Percentiles rank a stretch among this genome's conserved stretches.
These are phyloP conservation scores for Candoia aspera DNA, from an alignment of 2,113 vertebrate species.

Conservation along the genomic window DNA sequence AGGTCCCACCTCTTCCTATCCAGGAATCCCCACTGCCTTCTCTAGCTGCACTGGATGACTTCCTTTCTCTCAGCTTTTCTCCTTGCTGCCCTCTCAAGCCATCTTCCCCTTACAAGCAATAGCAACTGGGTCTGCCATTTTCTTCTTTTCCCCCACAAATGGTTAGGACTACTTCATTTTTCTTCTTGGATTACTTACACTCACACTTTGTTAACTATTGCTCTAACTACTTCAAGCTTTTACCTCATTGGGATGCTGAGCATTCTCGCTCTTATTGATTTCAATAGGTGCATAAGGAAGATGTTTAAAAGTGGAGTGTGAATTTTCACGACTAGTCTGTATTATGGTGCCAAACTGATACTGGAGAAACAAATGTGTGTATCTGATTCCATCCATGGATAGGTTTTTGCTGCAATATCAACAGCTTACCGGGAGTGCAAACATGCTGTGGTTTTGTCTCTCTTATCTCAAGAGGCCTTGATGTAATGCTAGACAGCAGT, in stretches of 20 bases:
- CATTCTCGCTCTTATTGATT: neutral
- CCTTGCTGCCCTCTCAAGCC: neutral
- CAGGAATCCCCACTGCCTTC: neutral
- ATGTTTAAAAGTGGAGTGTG: neutral
- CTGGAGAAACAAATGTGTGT: neutral
- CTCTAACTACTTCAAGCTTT: constrained; percentile 8
- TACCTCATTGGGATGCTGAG: neutral
- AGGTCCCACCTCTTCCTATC: too few relatives aligned
- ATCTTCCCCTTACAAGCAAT: neutral
- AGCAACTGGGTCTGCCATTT: neutral
- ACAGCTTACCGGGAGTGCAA: neutral
- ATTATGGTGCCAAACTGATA: neutral
- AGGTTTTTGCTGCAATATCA: neutral
- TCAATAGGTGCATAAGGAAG: neutral
- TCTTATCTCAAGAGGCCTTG: neutral
- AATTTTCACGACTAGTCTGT: neutral
- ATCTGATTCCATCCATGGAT: neutral
- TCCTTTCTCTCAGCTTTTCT: neutral
- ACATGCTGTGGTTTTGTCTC: neutral
- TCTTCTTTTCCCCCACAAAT: neutral
- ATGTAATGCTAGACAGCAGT: neutral
- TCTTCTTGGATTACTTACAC: constrained; percentile 33
- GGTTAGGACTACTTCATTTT: neutral
- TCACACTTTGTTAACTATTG: neutral
- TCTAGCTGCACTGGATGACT: neutral